Evolutionary conservation across 2,888 invertebrate species (phyloP).

Genomic region (Cosmia pyralina): DNA sequence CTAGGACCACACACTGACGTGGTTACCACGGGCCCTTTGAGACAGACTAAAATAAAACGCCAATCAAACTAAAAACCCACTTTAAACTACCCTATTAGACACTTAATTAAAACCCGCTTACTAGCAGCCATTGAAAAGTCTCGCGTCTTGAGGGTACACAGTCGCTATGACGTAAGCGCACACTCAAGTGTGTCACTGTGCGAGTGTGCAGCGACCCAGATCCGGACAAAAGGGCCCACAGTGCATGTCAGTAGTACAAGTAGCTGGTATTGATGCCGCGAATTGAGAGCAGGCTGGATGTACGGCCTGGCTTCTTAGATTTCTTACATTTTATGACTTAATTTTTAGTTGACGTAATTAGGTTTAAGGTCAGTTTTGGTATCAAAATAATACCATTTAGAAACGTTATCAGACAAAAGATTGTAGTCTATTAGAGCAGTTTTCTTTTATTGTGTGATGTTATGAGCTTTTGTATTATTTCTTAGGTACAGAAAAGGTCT

Average conservation of each 20-base stretch:
- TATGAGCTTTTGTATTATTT: no score
- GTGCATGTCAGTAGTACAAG: conserved; percentile 60
- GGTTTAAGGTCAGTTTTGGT: background rate
- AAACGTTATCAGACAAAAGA: no score
- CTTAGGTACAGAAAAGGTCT: no score
- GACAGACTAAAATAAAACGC: background rate
- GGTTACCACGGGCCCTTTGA: background rate
- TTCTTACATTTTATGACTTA: background rate
- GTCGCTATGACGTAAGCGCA: conserved; percentile 51
- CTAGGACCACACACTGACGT: no score
- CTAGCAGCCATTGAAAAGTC: conserved; percentile 39
- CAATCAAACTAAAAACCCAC: background rate
- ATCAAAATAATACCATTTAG: no score
- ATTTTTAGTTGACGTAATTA: no score
- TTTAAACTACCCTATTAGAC: conserved; percentile 14
- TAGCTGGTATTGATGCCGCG: conserved; percentile 62
- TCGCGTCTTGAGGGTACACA: conserved; percentile 40
- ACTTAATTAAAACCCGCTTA: conserved; percentile 57
- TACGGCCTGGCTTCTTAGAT: conserved; percentile 35
- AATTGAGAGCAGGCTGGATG: conserved; percentile 54
- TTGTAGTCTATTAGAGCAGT: no score
- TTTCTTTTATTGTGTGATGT: no score
- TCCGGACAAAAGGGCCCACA: conserved; percentile 72
- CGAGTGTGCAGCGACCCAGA: conserved; percentile 74
- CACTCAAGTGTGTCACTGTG: conserved; percentile 71